Percentiles rank a stretch among this genome's conserved stretches.
Evolutionary conservation across 2,113 vertebrate genomes (phyloP).

Genomic region (Elgaria multicarinata): DNA sequence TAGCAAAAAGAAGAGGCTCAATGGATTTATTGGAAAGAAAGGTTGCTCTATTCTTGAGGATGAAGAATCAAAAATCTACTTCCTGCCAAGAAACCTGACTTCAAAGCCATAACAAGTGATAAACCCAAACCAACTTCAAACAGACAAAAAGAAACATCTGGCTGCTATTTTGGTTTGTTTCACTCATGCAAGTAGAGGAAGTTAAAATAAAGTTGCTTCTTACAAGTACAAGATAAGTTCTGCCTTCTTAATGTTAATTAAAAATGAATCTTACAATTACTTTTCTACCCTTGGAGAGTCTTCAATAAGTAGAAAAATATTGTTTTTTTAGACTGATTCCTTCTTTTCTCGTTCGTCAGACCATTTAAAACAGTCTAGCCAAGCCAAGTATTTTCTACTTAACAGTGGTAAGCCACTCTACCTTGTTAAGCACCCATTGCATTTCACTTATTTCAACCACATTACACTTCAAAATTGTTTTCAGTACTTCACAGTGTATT

Average conservation of each 20-base stretch:
- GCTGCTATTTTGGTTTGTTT: background rate
- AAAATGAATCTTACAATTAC: background rate
- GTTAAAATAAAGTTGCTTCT: background rate
- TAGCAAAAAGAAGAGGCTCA: background rate
- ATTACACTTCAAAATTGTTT: background rate
- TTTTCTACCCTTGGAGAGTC: background rate
- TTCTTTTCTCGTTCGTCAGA: background rate
- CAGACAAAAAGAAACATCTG: background rate
- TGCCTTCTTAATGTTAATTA: background rate
- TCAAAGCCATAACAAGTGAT: background rate
- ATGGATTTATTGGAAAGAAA: background rate
- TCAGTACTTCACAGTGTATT: background rate
- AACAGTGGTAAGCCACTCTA: background rate
- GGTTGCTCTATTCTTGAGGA: background rate
- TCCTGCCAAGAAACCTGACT: conserved; percentile 20
- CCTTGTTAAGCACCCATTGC: background rate
- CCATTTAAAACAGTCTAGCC: background rate
- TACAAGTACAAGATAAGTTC: background rate
- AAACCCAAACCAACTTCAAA: background rate
- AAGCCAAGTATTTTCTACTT: background rate
- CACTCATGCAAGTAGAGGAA: background rate
- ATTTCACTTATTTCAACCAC: background rate
- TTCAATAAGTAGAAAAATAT: background rate
- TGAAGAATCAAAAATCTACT: background rate
- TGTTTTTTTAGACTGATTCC: background rate